phyloP scores from a whole-genome alignment of 2,113 vertebrate species.

The Mormoops blainvillei region DNA sequence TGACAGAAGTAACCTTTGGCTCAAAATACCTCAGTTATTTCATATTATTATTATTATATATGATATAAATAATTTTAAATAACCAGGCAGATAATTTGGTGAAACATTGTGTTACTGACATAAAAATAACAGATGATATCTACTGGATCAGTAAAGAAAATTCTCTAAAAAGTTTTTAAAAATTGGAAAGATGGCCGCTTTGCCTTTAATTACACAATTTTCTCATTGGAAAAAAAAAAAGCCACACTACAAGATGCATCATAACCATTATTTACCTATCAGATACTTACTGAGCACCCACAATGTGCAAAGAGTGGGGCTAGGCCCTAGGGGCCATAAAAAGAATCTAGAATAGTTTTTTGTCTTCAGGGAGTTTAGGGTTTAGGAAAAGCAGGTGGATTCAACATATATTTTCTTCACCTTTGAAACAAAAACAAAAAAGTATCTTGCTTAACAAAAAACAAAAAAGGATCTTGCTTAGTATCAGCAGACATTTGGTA shows the following conservation, averaged over 20 bases:
- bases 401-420: neutral
- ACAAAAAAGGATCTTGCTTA: neutral
- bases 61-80: neutral
- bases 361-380: neutral
- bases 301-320: neutral
- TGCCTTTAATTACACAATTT: neutral
- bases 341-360: neutral
- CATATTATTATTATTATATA: neutral
- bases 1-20: neutral
- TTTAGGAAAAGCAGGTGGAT: neutral
- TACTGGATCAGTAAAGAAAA: neutral
- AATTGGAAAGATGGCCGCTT: neutral
- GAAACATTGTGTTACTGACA: neutral
- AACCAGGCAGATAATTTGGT: neutral
- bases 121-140: neutral
- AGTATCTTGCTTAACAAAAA: too few relatives aligned
- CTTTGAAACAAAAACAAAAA: slow-evolving; percentile 2
- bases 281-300: neutral
- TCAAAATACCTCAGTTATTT: neutral
- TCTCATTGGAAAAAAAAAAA: neutral
- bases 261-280: neutral
- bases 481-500: neutral
- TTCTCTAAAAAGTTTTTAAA: neutral
- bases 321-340: neutral
- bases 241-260: neutral